These are phyloP conservation scores for Etheostoma perlongum DNA, from an alignment of 2,797 vertebrate genomes.

Conservation along the genomic window DNA sequence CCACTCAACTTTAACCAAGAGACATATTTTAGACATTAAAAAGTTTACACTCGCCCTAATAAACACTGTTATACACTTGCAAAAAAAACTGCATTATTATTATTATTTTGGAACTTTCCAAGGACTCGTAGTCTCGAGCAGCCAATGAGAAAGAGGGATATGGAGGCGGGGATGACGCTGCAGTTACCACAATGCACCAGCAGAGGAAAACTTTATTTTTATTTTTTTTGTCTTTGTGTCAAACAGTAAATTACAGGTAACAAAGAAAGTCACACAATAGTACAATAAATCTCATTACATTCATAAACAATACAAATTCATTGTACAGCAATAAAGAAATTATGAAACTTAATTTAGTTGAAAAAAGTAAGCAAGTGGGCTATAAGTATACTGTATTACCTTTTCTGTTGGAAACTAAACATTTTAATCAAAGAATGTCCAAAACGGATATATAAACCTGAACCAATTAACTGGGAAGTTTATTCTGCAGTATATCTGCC, in stretches of 20 bases:
- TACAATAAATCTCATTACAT: background rate
- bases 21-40: fast-evolving
- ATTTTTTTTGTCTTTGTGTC: too few species aligned
- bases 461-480: too few species aligned
- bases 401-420: background rate
- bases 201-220: slow-evolving; percentile 22
- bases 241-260: background rate
- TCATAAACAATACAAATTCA: background rate
- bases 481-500: background rate
- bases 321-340: background rate
- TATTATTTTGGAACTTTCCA: slow-evolving; percentile 16
- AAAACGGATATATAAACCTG: background rate
- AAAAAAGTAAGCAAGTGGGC: background rate
- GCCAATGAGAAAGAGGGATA: slow-evolving; percentile 60
- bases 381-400: background rate
- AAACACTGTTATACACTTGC: fast-evolving
- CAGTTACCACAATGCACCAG: slow-evolving; percentile 2
- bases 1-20: fast-evolving
- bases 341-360: background rate
- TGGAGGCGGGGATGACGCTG: slow-evolving; percentile 56
- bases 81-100: background rate
- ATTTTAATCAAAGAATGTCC: too few species aligned
- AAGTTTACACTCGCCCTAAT: fast-evolving
- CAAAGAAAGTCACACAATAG: background rate
- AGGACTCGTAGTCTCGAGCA: slow-evolving; percentile 60